phyloP scores from a whole-genome alignment of 1,140 invertebrate genomes.

The Melipona quadrifasciata region DNA sequence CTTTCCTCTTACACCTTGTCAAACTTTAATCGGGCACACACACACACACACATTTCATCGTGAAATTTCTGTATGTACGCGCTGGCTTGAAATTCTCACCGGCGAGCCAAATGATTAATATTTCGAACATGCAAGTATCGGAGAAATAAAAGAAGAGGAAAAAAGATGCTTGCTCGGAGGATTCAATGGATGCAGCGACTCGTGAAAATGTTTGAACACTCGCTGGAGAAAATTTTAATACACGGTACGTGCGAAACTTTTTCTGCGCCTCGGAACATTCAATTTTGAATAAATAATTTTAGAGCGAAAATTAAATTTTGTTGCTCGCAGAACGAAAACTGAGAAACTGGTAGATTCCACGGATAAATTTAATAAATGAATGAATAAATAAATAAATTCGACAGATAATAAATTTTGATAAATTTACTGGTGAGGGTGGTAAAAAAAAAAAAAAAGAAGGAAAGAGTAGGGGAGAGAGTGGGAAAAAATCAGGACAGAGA shows the following conservation, averaged over 20 bases:
- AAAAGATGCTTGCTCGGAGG: background rate
- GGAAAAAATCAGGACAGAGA: background rate
- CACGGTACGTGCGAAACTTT: too few species aligned
- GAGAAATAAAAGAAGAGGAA: too few species aligned
- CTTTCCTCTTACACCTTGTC: slow-evolving; percentile 45
- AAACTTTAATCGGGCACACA: slow-evolving; percentile 47
- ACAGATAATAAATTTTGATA: background rate
- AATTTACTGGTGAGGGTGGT: background rate
- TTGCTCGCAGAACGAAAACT: background rate
- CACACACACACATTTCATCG: too few species aligned
- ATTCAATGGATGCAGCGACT: background rate
- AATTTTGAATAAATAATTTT: background rate
- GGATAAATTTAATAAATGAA: too few species aligned
- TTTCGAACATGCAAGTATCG: background rate
- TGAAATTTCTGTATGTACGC: background rate
- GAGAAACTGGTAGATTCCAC: too few species aligned
- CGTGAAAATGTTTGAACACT: background rate
- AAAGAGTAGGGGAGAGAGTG: background rate
- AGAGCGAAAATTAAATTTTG: background rate
- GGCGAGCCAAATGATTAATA: background rate
- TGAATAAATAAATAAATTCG: too few species aligned
- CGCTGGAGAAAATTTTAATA: too few species aligned
- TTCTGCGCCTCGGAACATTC: too few species aligned
- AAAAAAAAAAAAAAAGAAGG: too few species aligned
- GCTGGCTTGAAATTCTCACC: background rate